A percentile compares a stretch with the other conserved stretches of the same genome.
phyloP scores from a whole-genome alignment of 2,797 vertebrate species.

The Betta splendens region DNA sequence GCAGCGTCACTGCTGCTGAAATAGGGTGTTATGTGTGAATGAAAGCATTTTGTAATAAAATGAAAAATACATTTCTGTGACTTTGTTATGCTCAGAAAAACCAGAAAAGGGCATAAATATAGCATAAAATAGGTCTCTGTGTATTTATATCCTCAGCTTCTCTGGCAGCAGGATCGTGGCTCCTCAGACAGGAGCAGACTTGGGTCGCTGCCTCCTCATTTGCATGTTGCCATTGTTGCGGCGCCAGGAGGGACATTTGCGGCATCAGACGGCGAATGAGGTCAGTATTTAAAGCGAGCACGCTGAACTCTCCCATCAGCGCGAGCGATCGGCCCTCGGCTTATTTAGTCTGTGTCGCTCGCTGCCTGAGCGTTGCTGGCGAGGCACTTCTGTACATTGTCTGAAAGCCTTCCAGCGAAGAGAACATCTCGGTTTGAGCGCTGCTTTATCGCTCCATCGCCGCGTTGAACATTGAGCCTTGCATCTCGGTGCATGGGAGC shows the following conservation, averaged over 20 bases:
- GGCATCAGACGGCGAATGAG: slow-evolving; percentile 39
- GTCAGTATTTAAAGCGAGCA: slow-evolving; percentile 42
- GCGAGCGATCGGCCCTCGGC: too few relatives aligned
- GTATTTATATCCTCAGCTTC: neutral
- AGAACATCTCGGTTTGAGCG: slow-evolving; percentile 29
- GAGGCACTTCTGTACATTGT: slow-evolving; percentile 63
- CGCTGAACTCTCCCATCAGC: slow-evolving; percentile 53
- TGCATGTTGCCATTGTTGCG: slow-evolving; percentile 57
- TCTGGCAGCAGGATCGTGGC: too few relatives aligned
- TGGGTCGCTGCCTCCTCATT: slow-evolving; percentile 45
- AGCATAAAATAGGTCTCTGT: too few relatives aligned
- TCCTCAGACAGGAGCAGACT: slow-evolving; percentile 48
- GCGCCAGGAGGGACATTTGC: slow-evolving; percentile 43
- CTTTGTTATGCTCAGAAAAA: too few relatives aligned
- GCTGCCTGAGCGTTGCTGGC: too few relatives aligned
- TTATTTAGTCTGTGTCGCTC: too few relatives aligned
- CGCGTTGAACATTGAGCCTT: slow-evolving; percentile 38
- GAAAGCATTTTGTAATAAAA: neutral
- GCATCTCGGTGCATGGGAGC: slow-evolving; percentile 24
- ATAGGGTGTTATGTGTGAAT: neutral
- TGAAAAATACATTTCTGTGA: too few relatives aligned
- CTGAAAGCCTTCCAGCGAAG: slow-evolving; percentile 50
- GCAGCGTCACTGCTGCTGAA: slow-evolving; percentile 37
- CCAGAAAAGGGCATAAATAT: too few relatives aligned
- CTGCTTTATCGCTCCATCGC: slow-evolving; percentile 42